phyloP scores from a whole-genome alignment of 2,113 vertebrate species.

The Lagopus leucura region DNA sequence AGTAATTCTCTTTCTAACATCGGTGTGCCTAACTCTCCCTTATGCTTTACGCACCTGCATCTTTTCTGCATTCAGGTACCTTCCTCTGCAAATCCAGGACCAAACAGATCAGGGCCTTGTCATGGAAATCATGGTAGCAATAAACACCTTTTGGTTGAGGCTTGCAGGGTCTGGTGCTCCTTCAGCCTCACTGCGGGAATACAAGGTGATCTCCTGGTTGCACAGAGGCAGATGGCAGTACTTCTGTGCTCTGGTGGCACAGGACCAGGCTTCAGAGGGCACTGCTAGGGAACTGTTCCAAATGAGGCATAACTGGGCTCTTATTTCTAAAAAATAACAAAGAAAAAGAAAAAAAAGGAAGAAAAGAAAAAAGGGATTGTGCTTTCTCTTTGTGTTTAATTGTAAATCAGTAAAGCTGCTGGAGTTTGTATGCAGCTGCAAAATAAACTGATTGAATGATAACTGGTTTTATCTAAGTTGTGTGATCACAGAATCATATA shows the following conservation, averaged over 20 bases:
- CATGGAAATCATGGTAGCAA: neutral
- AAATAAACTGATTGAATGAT: neutral
- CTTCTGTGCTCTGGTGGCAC: neutral
- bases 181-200: neutral
- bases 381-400: neutral
- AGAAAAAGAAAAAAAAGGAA: neutral
- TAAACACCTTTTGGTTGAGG: neutral
- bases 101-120: neutral
- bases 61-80: rapidly evolving
- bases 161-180: neutral
- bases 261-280: neutral
- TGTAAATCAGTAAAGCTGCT: neutral
- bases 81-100: neutral
- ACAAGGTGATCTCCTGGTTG: neutral
- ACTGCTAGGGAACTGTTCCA: neutral
- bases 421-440: neutral
- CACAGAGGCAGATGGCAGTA: neutral
- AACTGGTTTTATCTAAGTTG: neutral
- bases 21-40: neutral
- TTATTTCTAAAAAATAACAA: neutral
- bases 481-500: neutral
- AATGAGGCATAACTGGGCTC: neutral
- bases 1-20: slow-evolving; percentile 26
- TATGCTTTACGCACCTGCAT: neutral
- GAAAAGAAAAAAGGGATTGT: neutral